These are phyloP conservation scores for Rhyacophila brunnea DNA, from an alignment of 1,140 invertebrate species.

Conservation along the genomic window DNA sequence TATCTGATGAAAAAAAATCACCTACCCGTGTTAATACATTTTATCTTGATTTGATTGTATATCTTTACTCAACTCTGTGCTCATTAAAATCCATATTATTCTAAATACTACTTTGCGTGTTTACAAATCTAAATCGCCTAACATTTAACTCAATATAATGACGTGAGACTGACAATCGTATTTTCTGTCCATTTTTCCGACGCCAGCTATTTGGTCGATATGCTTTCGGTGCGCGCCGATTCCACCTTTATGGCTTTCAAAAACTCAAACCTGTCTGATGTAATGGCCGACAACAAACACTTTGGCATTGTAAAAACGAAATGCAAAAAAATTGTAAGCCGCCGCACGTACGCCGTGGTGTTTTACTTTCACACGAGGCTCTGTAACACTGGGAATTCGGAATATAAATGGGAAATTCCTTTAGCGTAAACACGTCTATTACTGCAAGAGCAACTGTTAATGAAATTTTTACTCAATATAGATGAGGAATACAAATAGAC, in stretches of 20 bases:
- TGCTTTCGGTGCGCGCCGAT: neutral
- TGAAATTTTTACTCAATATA: no score
- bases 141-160: conserved; percentile 15
- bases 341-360: neutral
- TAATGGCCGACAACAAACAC: conserved; percentile 10
- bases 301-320: neutral
- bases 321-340: neutral
- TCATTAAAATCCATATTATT: neutral
- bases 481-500: no score
- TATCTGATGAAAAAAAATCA: no score
- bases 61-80: no score
- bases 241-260: conserved; percentile 6
- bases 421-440: no score
- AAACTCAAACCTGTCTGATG: conserved; percentile 11
- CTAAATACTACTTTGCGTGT: no score
- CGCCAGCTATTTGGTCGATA: neutral
- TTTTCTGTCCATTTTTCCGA: neutral
- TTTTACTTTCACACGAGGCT: neutral
- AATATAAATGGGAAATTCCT: no score
- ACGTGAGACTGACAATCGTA: neutral
- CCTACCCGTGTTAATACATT: no score
- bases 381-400: no score
- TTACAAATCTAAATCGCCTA: no score
- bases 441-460: no score
- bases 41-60: no score